Conservation (phyloP, 2,797 vertebrate genomes). For the Galago senegalensis region DNA sequence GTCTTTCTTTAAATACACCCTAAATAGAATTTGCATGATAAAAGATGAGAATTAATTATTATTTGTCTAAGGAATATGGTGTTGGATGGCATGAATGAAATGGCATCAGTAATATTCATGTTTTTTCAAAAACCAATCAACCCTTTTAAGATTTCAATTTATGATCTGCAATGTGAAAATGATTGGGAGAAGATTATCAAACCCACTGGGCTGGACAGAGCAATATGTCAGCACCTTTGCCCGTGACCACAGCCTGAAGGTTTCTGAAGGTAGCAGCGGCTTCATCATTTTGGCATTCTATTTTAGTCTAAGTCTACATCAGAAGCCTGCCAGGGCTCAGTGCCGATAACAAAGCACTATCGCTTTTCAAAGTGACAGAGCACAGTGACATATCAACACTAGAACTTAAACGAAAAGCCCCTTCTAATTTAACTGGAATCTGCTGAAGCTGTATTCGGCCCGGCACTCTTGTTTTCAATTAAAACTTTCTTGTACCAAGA, state of each 20-base stretch:
- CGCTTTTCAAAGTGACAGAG: slow-evolving; percentile 88
- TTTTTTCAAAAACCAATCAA: slow-evolving; percentile 46
- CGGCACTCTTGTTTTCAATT: slow-evolving; percentile 88
- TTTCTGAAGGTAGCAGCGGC: slow-evolving; percentile 79
- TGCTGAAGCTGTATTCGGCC: slow-evolving; percentile 85
- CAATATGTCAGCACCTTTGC: slow-evolving; percentile 64
- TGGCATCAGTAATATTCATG: background rate
- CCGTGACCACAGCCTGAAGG: slow-evolving; percentile 58
- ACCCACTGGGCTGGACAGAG: slow-evolving; percentile 66
- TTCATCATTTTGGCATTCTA: slow-evolving; percentile 88
- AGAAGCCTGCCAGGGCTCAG: slow-evolving; percentile 85
- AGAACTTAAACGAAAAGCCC: slow-evolving; percentile 89
- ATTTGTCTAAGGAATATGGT: slow-evolving; percentile 61
- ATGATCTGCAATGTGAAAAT: slow-evolving; percentile 39
- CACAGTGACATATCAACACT: slow-evolving; percentile 89
- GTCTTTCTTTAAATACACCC: background rate
- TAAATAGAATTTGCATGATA: background rate
- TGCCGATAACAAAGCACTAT: slow-evolving; percentile 90
- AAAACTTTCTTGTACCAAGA: slow-evolving; percentile 87
- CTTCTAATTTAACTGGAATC: slow-evolving; percentile 89
- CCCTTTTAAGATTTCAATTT: slow-evolving; percentile 49
- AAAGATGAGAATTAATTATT: slow-evolving; percentile 63
- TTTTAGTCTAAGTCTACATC: slow-evolving; percentile 88
- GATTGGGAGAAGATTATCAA: slow-evolving; percentile 73
- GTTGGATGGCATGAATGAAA: background rate